Evolutionary conservation across 2,113 vertebrate species (phyloP).

Genomic region (Gorsachius goisagi): DNA sequence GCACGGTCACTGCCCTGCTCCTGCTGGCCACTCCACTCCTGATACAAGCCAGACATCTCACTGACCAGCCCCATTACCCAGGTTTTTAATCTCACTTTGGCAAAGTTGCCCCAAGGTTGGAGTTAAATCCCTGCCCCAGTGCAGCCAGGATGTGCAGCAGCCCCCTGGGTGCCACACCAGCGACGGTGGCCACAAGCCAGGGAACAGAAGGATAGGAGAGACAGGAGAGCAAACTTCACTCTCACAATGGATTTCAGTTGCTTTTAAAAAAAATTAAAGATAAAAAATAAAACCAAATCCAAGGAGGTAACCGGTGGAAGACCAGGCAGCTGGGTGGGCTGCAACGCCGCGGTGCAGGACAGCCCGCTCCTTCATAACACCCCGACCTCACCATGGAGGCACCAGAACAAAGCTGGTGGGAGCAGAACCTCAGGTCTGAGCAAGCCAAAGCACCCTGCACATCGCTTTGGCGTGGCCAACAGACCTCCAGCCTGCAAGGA

Average conservation of each 20-base stretch:
- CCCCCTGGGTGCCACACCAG: neutral
- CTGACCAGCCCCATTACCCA: neutral
- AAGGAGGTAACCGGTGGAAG: neutral
- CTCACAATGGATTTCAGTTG: neutral
- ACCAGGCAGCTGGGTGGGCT: fast-evolving
- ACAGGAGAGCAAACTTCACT: neutral
- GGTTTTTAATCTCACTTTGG: neutral
- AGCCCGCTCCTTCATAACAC: neutral
- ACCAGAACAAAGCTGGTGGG: neutral
- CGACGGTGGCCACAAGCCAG: neutral
- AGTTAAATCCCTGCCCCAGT: neutral
- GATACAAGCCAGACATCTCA: neutral
- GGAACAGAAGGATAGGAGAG: too few species aligned
- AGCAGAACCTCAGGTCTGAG: neutral
- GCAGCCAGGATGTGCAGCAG: neutral
- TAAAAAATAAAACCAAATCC: neutral
- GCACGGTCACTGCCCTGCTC: too few species aligned
- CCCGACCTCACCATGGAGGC: neutral
- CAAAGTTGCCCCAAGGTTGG: neutral
- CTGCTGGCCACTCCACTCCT: too few species aligned
- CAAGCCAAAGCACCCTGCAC: fast-evolving
- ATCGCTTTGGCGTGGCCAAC: fast-evolving
- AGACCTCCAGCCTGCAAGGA: fast-evolving
- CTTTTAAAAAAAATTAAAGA: neutral
- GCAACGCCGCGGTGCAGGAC: neutral